phyloP scores from a whole-genome alignment of 2,888 invertebrate species.

The Entomobrya multifasciata region DNA sequence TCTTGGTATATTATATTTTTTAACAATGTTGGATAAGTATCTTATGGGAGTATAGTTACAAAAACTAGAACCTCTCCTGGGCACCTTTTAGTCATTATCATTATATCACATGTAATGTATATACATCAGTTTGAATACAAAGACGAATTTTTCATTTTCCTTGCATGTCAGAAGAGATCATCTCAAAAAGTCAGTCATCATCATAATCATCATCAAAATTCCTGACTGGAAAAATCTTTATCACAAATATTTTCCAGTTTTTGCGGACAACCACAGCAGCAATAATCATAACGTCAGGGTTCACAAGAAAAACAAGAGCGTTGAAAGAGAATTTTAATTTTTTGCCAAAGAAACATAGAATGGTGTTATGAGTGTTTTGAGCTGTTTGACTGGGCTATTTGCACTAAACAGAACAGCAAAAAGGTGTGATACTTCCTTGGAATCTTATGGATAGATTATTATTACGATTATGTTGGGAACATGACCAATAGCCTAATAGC shows the following conservation, averaged over 20 bases:
- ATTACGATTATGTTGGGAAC: too few species aligned
- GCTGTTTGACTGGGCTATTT: too few species aligned
- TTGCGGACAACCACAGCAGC: slow-evolving; percentile 58
- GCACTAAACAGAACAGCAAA: slow-evolving; percentile 52
- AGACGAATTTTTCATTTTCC: slow-evolving; percentile 34
- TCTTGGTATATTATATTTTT: too few species aligned
- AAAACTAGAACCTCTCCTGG: slow-evolving; percentile 17
- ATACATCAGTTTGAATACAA: background rate
- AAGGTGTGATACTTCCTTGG: slow-evolving; percentile 68
- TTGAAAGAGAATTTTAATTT: too few species aligned
- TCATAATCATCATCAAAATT: slow-evolving; percentile 6
- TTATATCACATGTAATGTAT: too few species aligned
- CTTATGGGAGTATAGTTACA: too few species aligned
- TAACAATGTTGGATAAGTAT: too few species aligned
- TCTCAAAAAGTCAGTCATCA: slow-evolving; percentile 50
- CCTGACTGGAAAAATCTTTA: slow-evolving; percentile 54
- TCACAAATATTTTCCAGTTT: slow-evolving; percentile 46
- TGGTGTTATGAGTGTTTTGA: too few species aligned
- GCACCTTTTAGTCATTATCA: slow-evolving; percentile 43
- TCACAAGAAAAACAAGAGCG: background rate
- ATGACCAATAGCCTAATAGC: too few species aligned
- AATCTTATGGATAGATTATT: too few species aligned
- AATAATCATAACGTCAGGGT: background rate
- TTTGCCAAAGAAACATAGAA: too few species aligned
- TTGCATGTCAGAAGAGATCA: slow-evolving; percentile 23